phyloP scores from a whole-genome alignment of 1,140 invertebrate species.

The Hesperophylax magnus region DNA sequence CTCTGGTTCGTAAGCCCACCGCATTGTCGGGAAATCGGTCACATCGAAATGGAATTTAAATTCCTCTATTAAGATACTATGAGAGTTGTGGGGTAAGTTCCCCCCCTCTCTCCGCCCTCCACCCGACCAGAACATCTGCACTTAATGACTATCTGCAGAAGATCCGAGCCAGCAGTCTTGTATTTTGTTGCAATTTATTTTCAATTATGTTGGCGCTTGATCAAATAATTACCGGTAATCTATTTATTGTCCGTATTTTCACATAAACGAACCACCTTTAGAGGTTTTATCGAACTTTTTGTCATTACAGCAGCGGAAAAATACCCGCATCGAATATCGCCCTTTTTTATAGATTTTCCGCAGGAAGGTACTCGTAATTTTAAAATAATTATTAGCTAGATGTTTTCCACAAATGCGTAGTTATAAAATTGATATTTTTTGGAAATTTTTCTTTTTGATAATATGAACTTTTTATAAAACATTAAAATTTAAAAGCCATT shows the following conservation, averaged over 20 bases:
- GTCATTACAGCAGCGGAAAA: too few relatives aligned
- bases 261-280: not conserved
- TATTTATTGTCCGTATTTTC: too few relatives aligned
- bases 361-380: too few relatives aligned
- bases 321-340: too few relatives aligned
- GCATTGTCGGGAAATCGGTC: slow-evolving; percentile 42
- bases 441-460: too few relatives aligned
- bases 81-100: slow-evolving; percentile 20
- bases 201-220: not conserved
- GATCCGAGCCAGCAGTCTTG: not conserved
- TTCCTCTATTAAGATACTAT: slow-evolving; percentile 47
- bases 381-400: too few relatives aligned
- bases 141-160: slow-evolving; percentile 13
- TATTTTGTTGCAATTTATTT: slow-evolving; percentile 30
- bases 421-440: too few relatives aligned
- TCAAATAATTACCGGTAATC: too few relatives aligned
- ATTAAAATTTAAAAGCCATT: not conserved
- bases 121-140: slow-evolving; percentile 16
- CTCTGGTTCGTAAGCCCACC: slow-evolving; percentile 24
- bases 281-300: too few relatives aligned
- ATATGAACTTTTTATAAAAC: too few relatives aligned
- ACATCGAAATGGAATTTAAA: slow-evolving; percentile 48
- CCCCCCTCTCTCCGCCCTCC: not conserved
- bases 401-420: too few relatives aligned
- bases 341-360: too few relatives aligned